Evolutionary conservation across 2,888 invertebrate species (phyloP).

Genomic region (Temnothorax rugatulus): DNA sequence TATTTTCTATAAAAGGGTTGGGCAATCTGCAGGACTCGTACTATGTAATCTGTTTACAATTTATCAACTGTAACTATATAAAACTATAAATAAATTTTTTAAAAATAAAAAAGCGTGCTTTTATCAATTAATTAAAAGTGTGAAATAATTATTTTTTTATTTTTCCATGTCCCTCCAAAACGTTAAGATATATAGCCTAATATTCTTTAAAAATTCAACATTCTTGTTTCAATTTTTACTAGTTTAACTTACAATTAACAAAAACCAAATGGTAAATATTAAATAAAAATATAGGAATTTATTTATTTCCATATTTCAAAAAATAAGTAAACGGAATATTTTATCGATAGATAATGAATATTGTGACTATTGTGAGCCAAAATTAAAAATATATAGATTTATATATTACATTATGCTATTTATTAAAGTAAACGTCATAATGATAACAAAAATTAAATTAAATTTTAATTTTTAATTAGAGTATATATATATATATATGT

Average conservation of each 20-base stretch:
- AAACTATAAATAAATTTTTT: constrained; percentile 8
- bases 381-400: not conserved
- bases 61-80: not conserved
- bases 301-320: not conserved
- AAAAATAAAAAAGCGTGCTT: not conserved
- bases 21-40: not conserved
- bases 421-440: not conserved
- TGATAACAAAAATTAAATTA: not conserved
- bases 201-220: not conserved
- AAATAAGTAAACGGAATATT: not conserved
- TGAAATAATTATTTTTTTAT: not conserved
- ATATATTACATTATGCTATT: not conserved
- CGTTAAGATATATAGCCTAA: not conserved
- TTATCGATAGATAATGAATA: not conserved
- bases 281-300: not conserved
- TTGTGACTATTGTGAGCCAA: not conserved
- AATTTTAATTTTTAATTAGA: not conserved
- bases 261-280: not conserved
- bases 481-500: too few species aligned
- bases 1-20: not conserved
- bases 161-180: not conserved
- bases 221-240: not conserved
- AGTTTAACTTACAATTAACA: not conserved
- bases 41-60: constrained; percentile 12
- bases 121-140: not conserved